phyloP scores from a whole-genome alignment of 1,140 invertebrate species.

The Pentalonia nigronervosa region DNA sequence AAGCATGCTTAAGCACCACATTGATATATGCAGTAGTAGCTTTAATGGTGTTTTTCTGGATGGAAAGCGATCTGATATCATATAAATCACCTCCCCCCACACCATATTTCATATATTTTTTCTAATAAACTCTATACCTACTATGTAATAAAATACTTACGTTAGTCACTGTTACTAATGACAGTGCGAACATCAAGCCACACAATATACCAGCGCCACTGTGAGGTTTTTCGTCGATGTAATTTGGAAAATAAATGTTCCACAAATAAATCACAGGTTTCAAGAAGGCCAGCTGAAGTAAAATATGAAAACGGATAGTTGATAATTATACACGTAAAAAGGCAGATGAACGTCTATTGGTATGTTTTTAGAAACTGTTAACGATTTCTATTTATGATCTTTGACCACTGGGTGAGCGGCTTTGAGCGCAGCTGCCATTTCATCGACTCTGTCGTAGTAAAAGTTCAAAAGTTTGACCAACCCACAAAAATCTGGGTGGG shows the following conservation, averaged over 20 bases:
- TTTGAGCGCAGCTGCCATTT: too few species aligned
- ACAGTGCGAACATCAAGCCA: neutral
- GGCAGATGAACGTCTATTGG: neutral
- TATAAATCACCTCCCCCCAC: too few species aligned
- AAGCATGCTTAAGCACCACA: too few species aligned
- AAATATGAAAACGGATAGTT: neutral
- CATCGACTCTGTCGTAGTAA: too few species aligned
- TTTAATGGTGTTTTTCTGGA: neutral
- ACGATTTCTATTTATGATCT: neutral
- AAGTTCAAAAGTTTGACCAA: too few species aligned
- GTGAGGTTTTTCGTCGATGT: neutral
- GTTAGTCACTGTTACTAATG: constrained; percentile 26
- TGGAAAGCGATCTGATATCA: rapidly evolving
- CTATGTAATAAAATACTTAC: constrained; percentile 7
- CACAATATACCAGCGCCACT: neutral
- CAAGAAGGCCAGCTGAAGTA: constrained; percentile 9
- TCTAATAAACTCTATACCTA: neutral
- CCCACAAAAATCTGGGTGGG: too few species aligned
- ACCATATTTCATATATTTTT: neutral
- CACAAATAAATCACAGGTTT: constrained; percentile 18
- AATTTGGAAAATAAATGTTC: neutral
- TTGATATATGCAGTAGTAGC: too few species aligned
- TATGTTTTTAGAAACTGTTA: neutral
- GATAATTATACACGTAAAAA: neutral
- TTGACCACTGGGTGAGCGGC: too few species aligned